A percentile compares a stretch with the other conserved stretches of the same genome.
These are phyloP conservation scores for Sylvia borin DNA, from an alignment of 2,797 vertebrate species.

Conservation along the genomic window DNA sequence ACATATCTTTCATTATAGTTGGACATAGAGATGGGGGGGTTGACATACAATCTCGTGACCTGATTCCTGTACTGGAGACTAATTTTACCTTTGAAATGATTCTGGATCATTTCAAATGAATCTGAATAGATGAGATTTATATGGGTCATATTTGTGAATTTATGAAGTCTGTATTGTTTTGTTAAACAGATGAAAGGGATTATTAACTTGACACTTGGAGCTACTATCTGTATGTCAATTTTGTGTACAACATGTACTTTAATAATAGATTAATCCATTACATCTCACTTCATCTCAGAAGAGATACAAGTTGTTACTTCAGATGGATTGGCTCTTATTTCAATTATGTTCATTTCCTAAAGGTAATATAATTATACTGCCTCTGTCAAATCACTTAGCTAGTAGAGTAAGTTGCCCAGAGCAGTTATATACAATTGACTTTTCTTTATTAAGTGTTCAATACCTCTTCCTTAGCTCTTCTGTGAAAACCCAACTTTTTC, in stretches of 20 bases:
- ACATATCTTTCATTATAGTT: neutral
- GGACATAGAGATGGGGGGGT: neutral
- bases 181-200: neutral
- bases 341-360: neutral
- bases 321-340: neutral
- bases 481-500: neutral
- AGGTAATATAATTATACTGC: neutral
- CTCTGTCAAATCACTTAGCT: neutral
- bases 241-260: neutral
- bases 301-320: neutral
- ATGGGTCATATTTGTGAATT: neutral
- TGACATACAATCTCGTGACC: neutral
- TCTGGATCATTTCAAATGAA: neutral
- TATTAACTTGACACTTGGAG: neutral
- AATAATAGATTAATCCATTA: neutral
- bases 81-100: neutral
- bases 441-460: neutral
- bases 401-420: neutral
- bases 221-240: neutral
- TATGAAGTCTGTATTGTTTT: neutral
- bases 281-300: neutral
- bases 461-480: neutral
- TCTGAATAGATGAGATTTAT: neutral
- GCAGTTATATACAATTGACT: neutral
- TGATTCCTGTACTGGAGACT: neutral